phyloP scores from a whole-genome alignment of 2,888 invertebrate genomes.

The Dolomedes plantarius region DNA sequence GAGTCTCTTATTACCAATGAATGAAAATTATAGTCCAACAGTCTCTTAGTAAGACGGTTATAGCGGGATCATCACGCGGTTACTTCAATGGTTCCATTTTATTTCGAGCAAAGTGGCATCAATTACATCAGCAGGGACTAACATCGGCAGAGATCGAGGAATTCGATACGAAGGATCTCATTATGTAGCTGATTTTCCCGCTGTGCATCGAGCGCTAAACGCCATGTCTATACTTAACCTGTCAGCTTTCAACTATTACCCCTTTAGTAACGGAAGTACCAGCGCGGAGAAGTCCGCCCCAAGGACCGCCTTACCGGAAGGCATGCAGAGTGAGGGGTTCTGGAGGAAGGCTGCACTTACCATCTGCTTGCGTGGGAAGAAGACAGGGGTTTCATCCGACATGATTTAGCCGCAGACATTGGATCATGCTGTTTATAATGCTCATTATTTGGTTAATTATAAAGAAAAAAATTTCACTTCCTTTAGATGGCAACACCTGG shows the following conservation, averaged over 20 bases:
- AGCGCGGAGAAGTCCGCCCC: not conserved
- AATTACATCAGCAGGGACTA: too few relatives aligned
- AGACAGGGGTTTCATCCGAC: not conserved
- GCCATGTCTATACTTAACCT: not conserved
- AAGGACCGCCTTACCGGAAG: not conserved
- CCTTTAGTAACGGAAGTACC: not conserved
- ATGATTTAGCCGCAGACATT: not conserved
- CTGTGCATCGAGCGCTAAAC: too few relatives aligned
- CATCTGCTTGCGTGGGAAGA: slow-evolving; percentile 13
- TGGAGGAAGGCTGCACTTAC: not conserved
- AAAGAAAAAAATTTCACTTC: not conserved
- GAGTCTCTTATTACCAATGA: too few relatives aligned
- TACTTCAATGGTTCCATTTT: too few relatives aligned
- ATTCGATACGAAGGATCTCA: too few relatives aligned
- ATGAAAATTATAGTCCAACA: too few relatives aligned
- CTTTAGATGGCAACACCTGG: too few relatives aligned
- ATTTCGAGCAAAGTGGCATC: too few relatives aligned
- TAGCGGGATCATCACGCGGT: too few relatives aligned
- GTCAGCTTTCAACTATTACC: not conserved
- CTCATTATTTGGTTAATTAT: not conserved
- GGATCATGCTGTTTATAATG: not conserved
- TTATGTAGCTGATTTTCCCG: too few relatives aligned
- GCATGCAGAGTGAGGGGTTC: not conserved
- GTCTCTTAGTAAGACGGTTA: too few relatives aligned
- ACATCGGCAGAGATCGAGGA: too few relatives aligned